Evolutionary conservation across 2,113 vertebrate genomes (phyloP), one percentile per base, ranked within the genome.

Genomic region (Naja naja): DNA sequence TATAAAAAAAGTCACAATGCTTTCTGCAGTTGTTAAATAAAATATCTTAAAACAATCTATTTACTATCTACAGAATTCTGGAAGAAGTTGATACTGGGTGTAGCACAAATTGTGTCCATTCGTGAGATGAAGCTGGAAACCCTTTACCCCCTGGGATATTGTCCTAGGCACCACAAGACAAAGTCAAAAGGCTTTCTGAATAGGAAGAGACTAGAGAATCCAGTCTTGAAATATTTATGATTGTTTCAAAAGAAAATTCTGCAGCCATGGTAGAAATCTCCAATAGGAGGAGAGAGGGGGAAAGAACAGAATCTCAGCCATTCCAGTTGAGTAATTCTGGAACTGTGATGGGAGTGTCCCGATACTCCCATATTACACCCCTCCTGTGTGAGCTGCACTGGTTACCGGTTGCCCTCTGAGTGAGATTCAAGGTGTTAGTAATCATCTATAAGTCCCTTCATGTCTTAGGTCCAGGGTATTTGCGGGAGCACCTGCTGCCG

Each of bases 11-110:
- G 52, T 64, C 81, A 93, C 52, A 90, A 18, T 34, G 64, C n/a
- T 90, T 90, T 86, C 23, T 64, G 43, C n/a, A 93, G 20, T 86
- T 93, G 54, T 90, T 90, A 45, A 89, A 89, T 60, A 64, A 45
- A 23, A 25, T 6, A 87, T 53, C 89, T 53, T 60, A 86, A 81
- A 4, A 53, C 30, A 52, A 64, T 92, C 16, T 90, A 11, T 64
- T 27, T 87, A 56, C 43, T 87, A 86, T 18, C 54, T 22, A 52
- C 10, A 87, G 55, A n/a, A 43, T 34, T 74, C 52, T 92, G 39
- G 54, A 27, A 81, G 7, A 8, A 87, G 30, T 87, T 53, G 39
- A 25, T 81, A 39, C 47, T 22, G 3, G 22, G 20, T 14, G 20
- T 47, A n/a, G 25, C 23, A 5, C 85, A 86, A 91, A 86, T 18